Base-by-base conservation (phyloP, 2,888 invertebrate species). In the Phortica magna region DNA sequence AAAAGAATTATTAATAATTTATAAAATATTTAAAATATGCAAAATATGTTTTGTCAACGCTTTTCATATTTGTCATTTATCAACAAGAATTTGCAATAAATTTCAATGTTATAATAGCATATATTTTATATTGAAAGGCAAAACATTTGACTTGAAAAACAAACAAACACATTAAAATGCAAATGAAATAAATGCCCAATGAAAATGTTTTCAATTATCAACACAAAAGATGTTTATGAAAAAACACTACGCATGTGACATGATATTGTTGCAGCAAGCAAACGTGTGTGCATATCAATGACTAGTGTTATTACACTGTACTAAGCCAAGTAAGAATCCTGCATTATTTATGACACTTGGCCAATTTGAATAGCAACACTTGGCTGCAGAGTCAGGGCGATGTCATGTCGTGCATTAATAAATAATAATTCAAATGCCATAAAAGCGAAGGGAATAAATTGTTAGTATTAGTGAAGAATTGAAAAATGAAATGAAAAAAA, bases 391-490 rank as follows among this genome's bases (percentile, higher is more conserved):
- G 48, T 7, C 48, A 48, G 48, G 10, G 48, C 10, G 48, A 9
- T 12, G 48, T 12, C 9, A 48, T 48, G 48, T 48, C 3, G 48
- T 9, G 61, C 17, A 61, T 61, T 61, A 61, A 61, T 61, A 61
- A 61, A 61, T 61, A 61, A 61, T 61, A 61, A 61, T 61, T 61
- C 19, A 61, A 61, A 61, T 61, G 22, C 17, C 61, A 61, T 2
- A 61, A 22, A 61, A 61, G 19, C 14, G 48, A 19, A 61, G 7
- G 19, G 19, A 48, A 48, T 14, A 48, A 22, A 55, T 55, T 55
- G 14, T 55, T 17, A 55, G n/a, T 55, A 55, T 17, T 55, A 17
- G 14, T 0, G 17, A n/a, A 55, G 14, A 14, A 55, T 14, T 55
- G 55, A 61, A 61, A 19, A 17, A 61, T 4, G 19, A 17, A n/a